Evolutionary conservation across 2,797 vertebrate species (phyloP).

Genomic region (Chrosomus eos): DNA sequence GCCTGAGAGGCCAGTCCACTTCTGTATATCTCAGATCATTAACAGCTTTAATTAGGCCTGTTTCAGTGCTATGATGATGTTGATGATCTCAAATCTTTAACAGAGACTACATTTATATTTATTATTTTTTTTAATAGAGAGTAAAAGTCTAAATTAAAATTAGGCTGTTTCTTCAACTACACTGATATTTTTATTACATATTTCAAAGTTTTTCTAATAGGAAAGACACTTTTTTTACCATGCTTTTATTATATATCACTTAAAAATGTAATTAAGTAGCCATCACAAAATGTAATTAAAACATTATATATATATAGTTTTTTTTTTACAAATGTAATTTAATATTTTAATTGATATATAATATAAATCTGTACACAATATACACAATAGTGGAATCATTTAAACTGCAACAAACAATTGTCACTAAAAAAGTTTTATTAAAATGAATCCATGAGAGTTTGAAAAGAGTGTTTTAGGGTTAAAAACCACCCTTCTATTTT

Average conservation of each 20-base stretch:
- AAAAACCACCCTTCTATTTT: background rate
- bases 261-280: background rate
- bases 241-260: background rate
- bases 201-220: no score
- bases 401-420: no score
- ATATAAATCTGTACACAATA: background rate
- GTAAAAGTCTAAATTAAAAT: background rate
- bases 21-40: conserved; percentile 29
- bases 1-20: conserved; percentile 23
- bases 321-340: no score
- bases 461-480: background rate
- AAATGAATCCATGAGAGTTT: background rate
- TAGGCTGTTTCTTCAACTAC: background rate
- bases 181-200: background rate
- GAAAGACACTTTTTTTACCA: background rate
- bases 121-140: background rate
- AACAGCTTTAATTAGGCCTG: conserved; percentile 8
- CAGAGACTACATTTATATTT: background rate
- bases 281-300: background rate
- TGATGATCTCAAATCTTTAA: background rate
- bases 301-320: background rate
- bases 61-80: background rate
- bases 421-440: background rate
- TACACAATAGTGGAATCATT: no score
- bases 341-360: no score